Evolutionary conservation across 1,140 invertebrate species (phyloP).

Genomic region (Drepana arcuata): DNA sequence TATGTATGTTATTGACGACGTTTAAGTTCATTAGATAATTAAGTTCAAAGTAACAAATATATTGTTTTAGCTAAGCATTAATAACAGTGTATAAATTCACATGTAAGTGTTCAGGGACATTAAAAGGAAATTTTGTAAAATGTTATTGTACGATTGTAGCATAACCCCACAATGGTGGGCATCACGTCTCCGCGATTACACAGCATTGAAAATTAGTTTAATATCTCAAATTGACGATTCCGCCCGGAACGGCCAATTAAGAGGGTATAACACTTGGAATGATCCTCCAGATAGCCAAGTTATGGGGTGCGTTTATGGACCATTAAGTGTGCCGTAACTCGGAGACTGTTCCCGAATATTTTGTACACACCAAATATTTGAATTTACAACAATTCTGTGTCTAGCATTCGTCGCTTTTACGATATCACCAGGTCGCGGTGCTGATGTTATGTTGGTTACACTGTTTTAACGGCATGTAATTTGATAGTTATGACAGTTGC

Average conservation of each 20-base stretch:
- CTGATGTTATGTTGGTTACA: too few relatives aligned
- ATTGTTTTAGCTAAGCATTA: too few relatives aligned
- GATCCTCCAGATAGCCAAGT: conserved; percentile 55
- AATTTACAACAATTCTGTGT: conserved; percentile 13
- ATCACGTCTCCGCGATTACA: conserved; percentile 50
- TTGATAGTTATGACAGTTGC: conserved; percentile 1
- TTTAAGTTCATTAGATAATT: too few relatives aligned
- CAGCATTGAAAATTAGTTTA: conserved; percentile 68
- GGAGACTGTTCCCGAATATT: conserved; percentile 38
- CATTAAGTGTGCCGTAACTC: conserved; percentile 37
- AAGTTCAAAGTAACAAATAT: too few relatives aligned
- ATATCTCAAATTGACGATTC: conserved; percentile 64
- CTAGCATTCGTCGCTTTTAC: conserved; percentile 20
- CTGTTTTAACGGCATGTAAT: conserved; percentile 3
- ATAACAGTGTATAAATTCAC: too few relatives aligned
- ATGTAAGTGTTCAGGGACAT: too few relatives aligned
- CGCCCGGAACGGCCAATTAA: conserved; percentile 61
- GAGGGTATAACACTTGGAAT: conserved; percentile 58
- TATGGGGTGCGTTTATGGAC: conserved; percentile 62
- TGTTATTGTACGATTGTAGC: too few relatives aligned
- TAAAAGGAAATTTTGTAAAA: too few relatives aligned
- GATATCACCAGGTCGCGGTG: neutral
- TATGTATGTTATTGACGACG: too few relatives aligned
- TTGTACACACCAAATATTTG: conserved; percentile 24
- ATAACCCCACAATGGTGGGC: conserved; percentile 15